Percentiles rank a stretch among this genome's conserved stretches.
These are phyloP conservation scores for Danaus melanippus DNA, from an alignment of 1,140 invertebrate species.

Conservation along the genomic window DNA sequence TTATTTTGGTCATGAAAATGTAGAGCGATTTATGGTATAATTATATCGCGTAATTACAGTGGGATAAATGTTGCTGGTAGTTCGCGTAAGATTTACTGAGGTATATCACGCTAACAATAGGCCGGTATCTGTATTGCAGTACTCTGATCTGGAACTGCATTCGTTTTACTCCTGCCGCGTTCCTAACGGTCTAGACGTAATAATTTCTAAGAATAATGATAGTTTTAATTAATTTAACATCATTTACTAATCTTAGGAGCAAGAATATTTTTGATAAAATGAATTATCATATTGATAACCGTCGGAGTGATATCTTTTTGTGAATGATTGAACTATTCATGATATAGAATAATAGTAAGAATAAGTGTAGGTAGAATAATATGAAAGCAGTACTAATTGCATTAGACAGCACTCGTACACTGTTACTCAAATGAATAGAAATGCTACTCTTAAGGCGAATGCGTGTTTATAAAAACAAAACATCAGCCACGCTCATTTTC, in stretches of 20 bases:
- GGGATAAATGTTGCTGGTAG: slow-evolving; percentile 34
- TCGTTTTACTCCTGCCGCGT: slow-evolving; percentile 56
- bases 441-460: slow-evolving; percentile 50
- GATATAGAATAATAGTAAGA: no score
- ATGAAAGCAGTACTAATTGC: no score
- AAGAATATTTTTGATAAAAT: no score
- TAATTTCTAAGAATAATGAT: slow-evolving; percentile 51
- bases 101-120: slow-evolving; percentile 62
- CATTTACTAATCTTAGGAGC: no score
- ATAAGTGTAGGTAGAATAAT: slow-evolving; percentile 1
- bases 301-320: no score
- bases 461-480: slow-evolving; percentile 64
- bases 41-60: slow-evolving; percentile 43
- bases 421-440: slow-evolving; percentile 42
- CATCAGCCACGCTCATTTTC: slow-evolving; percentile 49
- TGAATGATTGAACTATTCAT: no score
- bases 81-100: slow-evolving; percentile 43
- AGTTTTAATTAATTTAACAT: slow-evolving; percentile 7
- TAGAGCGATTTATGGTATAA: slow-evolving; percentile 36
- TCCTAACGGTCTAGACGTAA: slow-evolving; percentile 63
- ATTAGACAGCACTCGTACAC: no score
- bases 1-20: slow-evolving; percentile 20
- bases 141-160: slow-evolving; percentile 24
- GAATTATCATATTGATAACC: no score
- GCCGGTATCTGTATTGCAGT: slow-evolving; percentile 34